phyloP scores from a whole-genome alignment of 2,113 vertebrate species.

The Tamias sibiricus region DNA sequence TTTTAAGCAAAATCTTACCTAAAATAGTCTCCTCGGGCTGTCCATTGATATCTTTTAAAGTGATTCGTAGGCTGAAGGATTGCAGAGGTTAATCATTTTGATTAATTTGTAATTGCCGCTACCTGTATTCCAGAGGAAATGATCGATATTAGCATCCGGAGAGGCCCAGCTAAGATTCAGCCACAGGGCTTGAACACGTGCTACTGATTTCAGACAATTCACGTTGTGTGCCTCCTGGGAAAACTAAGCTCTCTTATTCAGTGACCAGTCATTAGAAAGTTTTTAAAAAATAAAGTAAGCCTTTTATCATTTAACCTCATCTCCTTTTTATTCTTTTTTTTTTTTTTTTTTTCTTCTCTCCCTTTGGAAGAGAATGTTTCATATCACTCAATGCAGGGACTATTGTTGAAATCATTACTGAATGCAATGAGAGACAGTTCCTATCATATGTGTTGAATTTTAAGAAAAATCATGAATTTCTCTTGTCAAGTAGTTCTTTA shows the following conservation, averaged over 20 bases:
- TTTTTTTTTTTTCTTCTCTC: background rate
- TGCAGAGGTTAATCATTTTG: constrained; percentile 73
- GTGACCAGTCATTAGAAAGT: constrained; percentile 72
- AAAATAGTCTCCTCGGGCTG: constrained; percentile 77
- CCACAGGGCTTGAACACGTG: constrained; percentile 83
- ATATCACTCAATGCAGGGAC: constrained; percentile 33
- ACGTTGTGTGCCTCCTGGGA: constrained; percentile 89
- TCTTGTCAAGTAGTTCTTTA: constrained; percentile 7
- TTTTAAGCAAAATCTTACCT: constrained; percentile 78
- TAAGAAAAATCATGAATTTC: constrained; percentile 15
- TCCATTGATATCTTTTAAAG: constrained; percentile 76
- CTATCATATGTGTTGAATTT: background rate
- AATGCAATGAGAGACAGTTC: background rate
- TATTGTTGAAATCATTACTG: constrained; percentile 48
- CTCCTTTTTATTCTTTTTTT: background rate
- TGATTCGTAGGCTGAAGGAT: constrained; percentile 76
- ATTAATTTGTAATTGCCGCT: constrained; percentile 78
- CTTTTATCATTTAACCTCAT: background rate
- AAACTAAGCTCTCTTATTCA: constrained; percentile 80
- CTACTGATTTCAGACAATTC: constrained; percentile 92
- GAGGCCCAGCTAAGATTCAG: constrained; percentile 80
- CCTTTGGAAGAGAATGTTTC: background rate
- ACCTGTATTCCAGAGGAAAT: constrained; percentile 78
- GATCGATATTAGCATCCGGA: constrained; percentile 80
- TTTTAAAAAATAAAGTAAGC: constrained; percentile 51